Evolutionary conservation across 2,797 vertebrate genomes (phyloP), one percentile per base, ranked within the genome.

Genomic region (Huso huso): DNA sequence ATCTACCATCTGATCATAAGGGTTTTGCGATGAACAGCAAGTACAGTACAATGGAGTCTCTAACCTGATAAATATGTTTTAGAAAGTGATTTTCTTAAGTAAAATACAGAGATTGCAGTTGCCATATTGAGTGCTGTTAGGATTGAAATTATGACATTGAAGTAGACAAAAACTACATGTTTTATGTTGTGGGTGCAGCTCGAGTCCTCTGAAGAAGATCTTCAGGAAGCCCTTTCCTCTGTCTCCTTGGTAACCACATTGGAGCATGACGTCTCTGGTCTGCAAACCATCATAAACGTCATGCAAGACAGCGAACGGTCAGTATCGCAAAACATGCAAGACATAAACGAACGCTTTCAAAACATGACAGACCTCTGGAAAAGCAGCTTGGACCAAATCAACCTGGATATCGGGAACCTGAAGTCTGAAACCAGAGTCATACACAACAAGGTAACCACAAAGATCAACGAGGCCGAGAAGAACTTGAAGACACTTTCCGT

Each of bases 121-220:
- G 15, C 15, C 15, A 18, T 37, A 37, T 2, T 37, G 23, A 2
- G 23, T 37, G 23, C 23, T 37, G 23, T 37, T 37, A 37, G 23
- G 23, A 37, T 3, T 37, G 55, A 58, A 11, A 58, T 58, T 11
- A 58, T n/a, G 11, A 1, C 12, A 2, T 58, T 58, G 13, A 58
- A 58, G 12, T 58, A 58, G 55, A 58, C 8, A 88, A 86, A 37
- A 79, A 74, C 82, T 77, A 79, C 72, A 78, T 97, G 84, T 93
- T 91, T 95, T 98, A 81, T 98, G 90, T 97, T 95, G 85, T 66
- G 91, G 92, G 90, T 90, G 82, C 93, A 99, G 96, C 92, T 98
- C 76, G 88, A 89, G 62, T 85, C 91, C 72, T 92, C 94, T 49
- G 90, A 93, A 75, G 87, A 82, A 10, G 79, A 83, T 79, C 87